Conservation (phyloP, 2,888 invertebrate species). For the Rotaria sp. region DNA sequence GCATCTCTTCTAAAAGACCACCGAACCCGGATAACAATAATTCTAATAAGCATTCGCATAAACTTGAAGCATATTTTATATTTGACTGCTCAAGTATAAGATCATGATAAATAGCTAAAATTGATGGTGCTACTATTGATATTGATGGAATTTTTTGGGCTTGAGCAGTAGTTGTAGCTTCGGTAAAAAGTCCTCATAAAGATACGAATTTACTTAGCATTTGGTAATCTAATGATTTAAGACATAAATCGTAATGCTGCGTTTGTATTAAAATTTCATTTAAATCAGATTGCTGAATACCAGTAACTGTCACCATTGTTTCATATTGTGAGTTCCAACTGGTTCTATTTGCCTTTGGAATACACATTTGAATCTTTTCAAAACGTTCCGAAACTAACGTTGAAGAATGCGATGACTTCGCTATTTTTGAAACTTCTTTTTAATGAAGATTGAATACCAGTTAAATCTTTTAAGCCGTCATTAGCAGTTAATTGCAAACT, state of each 20-base stretch:
- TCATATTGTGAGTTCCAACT: neutral
- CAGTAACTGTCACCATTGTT: neutral
- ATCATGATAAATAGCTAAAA: neutral
- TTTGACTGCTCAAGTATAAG: neutral
- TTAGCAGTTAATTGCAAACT: neutral
- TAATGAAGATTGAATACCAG: neutral
- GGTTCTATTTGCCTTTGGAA: slow-evolving; percentile 16
- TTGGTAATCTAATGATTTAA: neutral
- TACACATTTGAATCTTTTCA: neutral
- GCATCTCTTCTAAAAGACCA: neutral
- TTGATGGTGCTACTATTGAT: neutral
- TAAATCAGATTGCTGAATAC: slow-evolving; percentile 1
- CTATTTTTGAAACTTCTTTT: neutral
- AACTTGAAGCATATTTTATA: neutral
- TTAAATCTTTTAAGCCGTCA: neutral
- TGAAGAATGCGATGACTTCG: neutral
- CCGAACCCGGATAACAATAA: neutral
- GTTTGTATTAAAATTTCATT: slow-evolving; percentile 13
- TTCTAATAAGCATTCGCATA: neutral
- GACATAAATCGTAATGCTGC: neutral
- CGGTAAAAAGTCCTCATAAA: neutral
- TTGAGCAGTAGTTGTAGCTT: neutral
- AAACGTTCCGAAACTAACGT: slow-evolving; percentile 7
- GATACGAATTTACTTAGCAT: neutral
- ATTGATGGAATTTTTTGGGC: neutral